Evolutionary conservation across 2,797 vertebrate genomes (phyloP).

Genomic region (Pampus argenteus): DNA sequence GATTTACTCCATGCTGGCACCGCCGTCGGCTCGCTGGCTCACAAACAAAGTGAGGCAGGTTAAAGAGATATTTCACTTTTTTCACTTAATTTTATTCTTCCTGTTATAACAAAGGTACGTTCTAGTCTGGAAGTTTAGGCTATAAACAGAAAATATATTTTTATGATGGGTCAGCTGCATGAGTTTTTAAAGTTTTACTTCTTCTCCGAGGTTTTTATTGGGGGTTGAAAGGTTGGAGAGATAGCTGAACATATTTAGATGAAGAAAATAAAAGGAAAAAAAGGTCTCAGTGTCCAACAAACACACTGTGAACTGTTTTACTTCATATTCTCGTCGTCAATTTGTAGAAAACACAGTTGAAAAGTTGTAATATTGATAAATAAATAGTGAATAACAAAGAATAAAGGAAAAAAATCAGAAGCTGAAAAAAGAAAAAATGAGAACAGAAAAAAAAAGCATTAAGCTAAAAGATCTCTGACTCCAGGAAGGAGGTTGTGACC

Average conservation of each 20-base stretch:
- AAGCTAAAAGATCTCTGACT: slow-evolving; percentile 21
- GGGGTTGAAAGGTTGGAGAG: neutral
- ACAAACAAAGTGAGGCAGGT: slow-evolving; percentile 62
- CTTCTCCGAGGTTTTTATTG: neutral
- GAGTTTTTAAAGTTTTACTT: slow-evolving; percentile 9
- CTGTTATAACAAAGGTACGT: slow-evolving; percentile 31
- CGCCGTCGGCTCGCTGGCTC: slow-evolving; percentile 46
- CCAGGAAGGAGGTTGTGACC: slow-evolving; percentile 47
- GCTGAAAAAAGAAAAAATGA: neutral
- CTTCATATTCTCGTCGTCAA: too few species aligned
- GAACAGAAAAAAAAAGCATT: neutral
- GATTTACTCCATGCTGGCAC: slow-evolving; percentile 69
- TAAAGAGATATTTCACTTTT: slow-evolving; percentile 65
- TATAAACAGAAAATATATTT: slow-evolving; percentile 4
- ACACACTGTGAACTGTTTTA: too few species aligned
- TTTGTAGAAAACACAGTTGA: too few species aligned
- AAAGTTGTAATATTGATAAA: too few species aligned
- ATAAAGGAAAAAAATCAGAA: neutral
- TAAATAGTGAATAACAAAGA: neutral
- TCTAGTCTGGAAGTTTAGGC: neutral
- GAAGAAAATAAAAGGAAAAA: neutral
- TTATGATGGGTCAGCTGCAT: slow-evolving; percentile 5
- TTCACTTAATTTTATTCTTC: slow-evolving; percentile 48
- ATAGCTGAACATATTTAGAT: neutral
- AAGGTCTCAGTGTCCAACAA: neutral